Conservation (phyloP, 2,797 vertebrate genomes). For the Scolopax rusticola region DNA sequence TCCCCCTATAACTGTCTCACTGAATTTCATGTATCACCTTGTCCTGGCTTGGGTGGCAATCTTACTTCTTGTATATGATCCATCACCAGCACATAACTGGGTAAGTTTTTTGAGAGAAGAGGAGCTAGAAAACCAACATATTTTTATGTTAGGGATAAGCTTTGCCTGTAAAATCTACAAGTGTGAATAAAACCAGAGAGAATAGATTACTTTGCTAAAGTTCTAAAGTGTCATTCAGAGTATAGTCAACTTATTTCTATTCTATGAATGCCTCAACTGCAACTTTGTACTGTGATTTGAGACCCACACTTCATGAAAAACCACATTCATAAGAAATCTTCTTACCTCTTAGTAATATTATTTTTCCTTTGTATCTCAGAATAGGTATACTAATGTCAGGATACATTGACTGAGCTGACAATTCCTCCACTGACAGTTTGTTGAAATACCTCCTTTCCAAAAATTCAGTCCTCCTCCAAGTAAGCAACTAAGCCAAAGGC, state of each 20-base stretch:
- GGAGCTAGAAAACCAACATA: background rate
- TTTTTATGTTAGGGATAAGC: background rate
- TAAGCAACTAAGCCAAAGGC: background rate
- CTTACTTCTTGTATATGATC: background rate
- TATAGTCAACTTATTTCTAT: background rate
- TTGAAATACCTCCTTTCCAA: background rate
- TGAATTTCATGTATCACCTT: background rate
- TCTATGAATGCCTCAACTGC: background rate
- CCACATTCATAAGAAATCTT: background rate
- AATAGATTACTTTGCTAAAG: background rate
- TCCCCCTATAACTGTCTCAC: background rate
- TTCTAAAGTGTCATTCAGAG: background rate
- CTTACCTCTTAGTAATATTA: background rate
- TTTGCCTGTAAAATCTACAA: background rate
- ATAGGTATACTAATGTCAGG: background rate
- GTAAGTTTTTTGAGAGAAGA: background rate
- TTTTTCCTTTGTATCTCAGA: constrained; percentile 6
- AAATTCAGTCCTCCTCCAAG: background rate
- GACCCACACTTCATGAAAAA: background rate
- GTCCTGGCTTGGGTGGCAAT: background rate
- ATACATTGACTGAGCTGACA: background rate
- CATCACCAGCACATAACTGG: background rate
- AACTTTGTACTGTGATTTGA: background rate
- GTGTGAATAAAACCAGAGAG: background rate
- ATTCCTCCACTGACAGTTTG: background rate